Evolutionary conservation across 2,888 invertebrate species (phyloP).

Genomic region (Sisyra terminalis): DNA sequence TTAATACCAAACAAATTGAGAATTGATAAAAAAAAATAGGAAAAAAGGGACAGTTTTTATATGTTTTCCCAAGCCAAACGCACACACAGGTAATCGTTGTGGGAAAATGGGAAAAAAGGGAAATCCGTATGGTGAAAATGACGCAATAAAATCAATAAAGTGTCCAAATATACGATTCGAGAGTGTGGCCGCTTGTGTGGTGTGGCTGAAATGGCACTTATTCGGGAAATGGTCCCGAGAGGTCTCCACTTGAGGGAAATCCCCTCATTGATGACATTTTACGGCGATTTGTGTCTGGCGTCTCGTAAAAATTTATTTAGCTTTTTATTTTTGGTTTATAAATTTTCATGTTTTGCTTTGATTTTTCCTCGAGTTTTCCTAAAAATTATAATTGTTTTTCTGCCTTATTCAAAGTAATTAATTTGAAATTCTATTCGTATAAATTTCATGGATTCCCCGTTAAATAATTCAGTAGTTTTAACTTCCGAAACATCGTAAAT

Average conservation of each 20-base stretch:
- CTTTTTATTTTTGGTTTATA: too few species aligned
- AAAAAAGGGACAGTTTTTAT: too few species aligned
- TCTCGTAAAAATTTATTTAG: too few species aligned
- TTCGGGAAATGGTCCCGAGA: constrained; percentile 1
- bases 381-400: too few species aligned
- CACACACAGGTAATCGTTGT: neutral
- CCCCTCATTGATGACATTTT: constrained; percentile 18
- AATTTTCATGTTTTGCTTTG: neutral
- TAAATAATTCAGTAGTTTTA: neutral
- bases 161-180: neutral
- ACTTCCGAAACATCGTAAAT: neutral
- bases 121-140: neutral
- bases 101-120: neutral
- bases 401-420: too few species aligned
- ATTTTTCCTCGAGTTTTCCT: too few species aligned
- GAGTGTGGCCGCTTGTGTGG: constrained; percentile 4
- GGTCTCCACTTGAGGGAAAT: constrained; percentile 3
- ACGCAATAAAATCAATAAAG: constrained; percentile 2
- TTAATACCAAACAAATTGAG: too few species aligned
- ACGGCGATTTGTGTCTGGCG: too few species aligned
- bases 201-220: too few species aligned
- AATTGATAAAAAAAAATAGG: too few species aligned
- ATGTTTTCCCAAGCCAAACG: too few species aligned
- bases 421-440: neutral
- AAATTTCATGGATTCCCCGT: neutral